phyloP scores from a whole-genome alignment of 1,140 invertebrate genomes.

The Lasioglossum albipes region DNA sequence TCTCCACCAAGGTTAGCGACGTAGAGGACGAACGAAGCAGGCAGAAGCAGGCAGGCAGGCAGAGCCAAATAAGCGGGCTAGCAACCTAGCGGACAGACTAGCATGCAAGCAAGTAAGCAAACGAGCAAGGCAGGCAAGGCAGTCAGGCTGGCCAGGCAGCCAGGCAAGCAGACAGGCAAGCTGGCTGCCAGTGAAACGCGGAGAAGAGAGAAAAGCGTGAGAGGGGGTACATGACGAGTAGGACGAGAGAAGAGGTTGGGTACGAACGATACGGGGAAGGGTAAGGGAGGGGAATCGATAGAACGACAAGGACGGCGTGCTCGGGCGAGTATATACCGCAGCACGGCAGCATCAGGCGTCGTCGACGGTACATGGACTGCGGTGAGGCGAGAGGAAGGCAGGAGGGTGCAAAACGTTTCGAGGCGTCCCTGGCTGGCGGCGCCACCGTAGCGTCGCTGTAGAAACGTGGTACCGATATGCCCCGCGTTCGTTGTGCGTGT shows the following conservation, averaged over 20 bases:
- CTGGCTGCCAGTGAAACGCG: constrained; percentile 41
- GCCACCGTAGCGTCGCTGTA: constrained; percentile 46
- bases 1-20: constrained; percentile 76
- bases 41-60: constrained; percentile 35
- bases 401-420: constrained; percentile 36
- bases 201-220: constrained; percentile 39
- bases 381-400: constrained; percentile 12
- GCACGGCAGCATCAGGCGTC: constrained; percentile 54
- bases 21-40: constrained; percentile 54
- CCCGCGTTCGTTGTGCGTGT: neutral
- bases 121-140: constrained; percentile 43
- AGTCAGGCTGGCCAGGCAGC: constrained; percentile 48
- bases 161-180: constrained; percentile 49
- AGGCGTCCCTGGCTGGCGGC: constrained; percentile 54
- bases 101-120: constrained; percentile 41
- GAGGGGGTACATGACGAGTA: constrained; percentile 41
- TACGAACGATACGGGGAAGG: constrained; percentile 42
- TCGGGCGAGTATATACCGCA: constrained; percentile 39
- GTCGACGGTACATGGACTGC: constrained; percentile 38
- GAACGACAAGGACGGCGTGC: constrained; percentile 73
- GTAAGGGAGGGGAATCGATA: constrained; percentile 73
- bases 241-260: constrained; percentile 42
- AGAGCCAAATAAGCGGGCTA: constrained; percentile 47
- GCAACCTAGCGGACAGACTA: constrained; percentile 45
- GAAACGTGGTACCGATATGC: constrained; percentile 29